Conservation (phyloP, 2,113 vertebrate genomes). For the Xiphorhynchus elegans region DNA sequence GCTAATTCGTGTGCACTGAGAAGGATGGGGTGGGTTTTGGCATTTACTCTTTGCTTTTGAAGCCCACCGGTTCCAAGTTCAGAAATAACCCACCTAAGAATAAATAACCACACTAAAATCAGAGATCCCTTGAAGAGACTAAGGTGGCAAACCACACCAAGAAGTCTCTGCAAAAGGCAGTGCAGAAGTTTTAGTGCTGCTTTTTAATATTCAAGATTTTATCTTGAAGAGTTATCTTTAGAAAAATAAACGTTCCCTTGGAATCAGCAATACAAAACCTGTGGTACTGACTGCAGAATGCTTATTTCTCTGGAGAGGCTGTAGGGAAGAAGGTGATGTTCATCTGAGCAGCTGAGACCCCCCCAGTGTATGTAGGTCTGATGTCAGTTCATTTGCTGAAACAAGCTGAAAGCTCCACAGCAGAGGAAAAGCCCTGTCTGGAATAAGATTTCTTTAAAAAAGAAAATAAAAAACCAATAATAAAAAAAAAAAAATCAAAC, state of each 20-base stretch:
- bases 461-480: neutral
- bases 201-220: conserved; percentile 1
- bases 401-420: neutral
- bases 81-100: neutral
- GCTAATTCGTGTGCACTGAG: neutral
- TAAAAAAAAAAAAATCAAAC: neutral
- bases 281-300: neutral
- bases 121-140: neutral
- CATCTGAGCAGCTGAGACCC: neutral
- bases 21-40: neutral
- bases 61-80: neutral
- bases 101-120: conserved; percentile 45
- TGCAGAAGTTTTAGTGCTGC: neutral
- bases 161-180: neutral
- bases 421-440: conserved; percentile 22
- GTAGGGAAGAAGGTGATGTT: neutral
- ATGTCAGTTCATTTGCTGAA: neutral
- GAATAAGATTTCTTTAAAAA: neutral
- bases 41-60: neutral
- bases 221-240: neutral
- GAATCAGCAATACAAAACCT: neutral
- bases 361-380: fast-evolving
- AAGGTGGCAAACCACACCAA: conserved; percentile 32
- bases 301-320: neutral
- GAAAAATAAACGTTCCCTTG: conserved; percentile 22